A percentile compares a stretch with the other conserved stretches of the same genome.
These are phyloP conservation scores for Loris lydekkerianus DNA, from an alignment of 2,797 vertebrate genomes.

Conservation along the genomic window DNA sequence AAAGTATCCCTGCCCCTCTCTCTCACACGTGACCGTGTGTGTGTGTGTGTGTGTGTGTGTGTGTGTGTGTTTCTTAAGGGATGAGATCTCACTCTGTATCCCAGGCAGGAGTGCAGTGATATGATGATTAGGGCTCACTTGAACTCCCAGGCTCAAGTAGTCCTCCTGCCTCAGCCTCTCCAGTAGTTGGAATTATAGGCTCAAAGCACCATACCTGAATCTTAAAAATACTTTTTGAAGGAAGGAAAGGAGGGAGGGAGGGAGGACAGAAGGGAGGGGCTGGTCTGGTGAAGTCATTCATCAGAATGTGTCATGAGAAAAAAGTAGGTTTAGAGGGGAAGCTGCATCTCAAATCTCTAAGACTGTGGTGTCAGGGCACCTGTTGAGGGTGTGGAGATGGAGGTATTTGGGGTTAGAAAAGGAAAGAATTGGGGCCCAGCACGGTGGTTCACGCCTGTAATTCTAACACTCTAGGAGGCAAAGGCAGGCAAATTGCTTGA, in stretches of 20 bases:
- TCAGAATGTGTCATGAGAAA: not conserved
- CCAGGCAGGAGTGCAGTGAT: no score
- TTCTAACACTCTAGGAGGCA: no score
- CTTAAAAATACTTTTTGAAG: not conserved
- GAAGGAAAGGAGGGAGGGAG: not conserved
- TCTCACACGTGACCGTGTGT: no score
- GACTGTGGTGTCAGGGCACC: not conserved
- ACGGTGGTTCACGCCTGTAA: no score
- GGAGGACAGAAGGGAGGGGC: not conserved
- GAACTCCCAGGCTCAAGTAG: no score
- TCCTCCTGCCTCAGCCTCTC: no score
- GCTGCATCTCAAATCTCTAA: conserved; percentile 1
- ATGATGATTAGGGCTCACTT: no score
- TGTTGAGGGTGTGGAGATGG: not conserved
- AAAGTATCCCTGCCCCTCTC: not conserved
- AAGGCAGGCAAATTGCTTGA: no score
- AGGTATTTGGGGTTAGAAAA: not conserved
- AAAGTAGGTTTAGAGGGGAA: not conserved
- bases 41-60: no score
- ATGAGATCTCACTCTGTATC: no score
- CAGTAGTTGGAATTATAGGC: no score
- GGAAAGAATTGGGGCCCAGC: not conserved
- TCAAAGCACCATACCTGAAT: no score
- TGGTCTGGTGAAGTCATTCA: not conserved
- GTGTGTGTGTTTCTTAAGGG: not conserved